Evolutionary conservation across 2,888 invertebrate species (phyloP), one percentile per base, ranked within the genome.

Genomic region (Nymphalis polychloros): DNA sequence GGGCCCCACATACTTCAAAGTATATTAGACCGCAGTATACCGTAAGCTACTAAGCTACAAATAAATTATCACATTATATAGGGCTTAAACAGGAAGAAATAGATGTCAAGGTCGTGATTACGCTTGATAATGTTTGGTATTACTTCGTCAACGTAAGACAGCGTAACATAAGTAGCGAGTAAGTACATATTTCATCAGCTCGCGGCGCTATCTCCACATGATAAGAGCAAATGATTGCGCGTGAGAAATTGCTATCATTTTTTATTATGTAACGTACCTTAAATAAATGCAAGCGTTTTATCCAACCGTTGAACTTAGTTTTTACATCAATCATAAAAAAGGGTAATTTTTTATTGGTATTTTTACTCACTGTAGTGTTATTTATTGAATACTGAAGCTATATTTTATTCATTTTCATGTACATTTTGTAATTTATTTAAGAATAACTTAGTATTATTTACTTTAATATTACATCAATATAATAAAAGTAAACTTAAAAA

Each of bases 181-280:
- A 80, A 84, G 79, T 82, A 81, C 68, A 75, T 73, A 75, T 81
- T 83, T 81, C 81, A 80, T 83, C 79, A 80, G 78, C 81, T 80
- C 78, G 83, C 79, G 79, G 83, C 79, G 79, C 84, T 87, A 87
- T 87, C 87, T 84, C 82, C 72, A 75, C 77, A 79, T 79, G 87
- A 87, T 87, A 87, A 86, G 84, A 76, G 81, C 79, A 84, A 87
- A 86, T 84, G 85, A 85, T 84, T 79, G 78, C 80, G 83, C 17
- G 17, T 55, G 53, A 55, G 79, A 84, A 84, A 83, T 84, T 83
- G 83, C 83, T 81, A 84, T 86, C 83, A 86, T 85, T 86, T 87
- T 87, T 87, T 87, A 87, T 82, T 86, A 82, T 85, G 84, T 83
- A 85, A 87, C 84, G 85, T 82, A 79, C 77, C 76, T 83, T 84